A percentile compares a stretch with the other conserved stretches of the same genome.
phyloP scores from a whole-genome alignment of 2,113 vertebrate species.

The Anarrhichthys ocellatus region DNA sequence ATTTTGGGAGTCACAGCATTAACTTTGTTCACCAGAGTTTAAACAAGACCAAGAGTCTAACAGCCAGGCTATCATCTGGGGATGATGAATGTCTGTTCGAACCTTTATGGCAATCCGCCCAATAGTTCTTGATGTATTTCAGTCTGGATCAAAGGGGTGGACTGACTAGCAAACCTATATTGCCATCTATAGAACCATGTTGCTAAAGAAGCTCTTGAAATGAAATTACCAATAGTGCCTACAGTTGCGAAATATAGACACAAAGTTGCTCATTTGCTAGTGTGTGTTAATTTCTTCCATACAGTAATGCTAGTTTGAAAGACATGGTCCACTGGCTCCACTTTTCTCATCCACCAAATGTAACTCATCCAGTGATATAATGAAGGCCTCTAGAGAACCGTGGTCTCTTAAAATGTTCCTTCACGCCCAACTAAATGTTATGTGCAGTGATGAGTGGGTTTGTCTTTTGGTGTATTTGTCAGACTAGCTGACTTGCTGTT shows the following conservation, averaged over 20 bases:
- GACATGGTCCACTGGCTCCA: neutral
- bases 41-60: neutral
- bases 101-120: neutral
- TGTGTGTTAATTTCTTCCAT: neutral
- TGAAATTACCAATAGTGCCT: neutral
- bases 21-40: neutral
- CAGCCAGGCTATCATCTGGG: neutral
- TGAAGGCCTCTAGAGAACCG: neutral
- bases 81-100: too few relatives aligned
- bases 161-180: neutral
- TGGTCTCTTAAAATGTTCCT: neutral
- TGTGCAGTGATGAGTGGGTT: neutral
- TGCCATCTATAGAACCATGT: neutral
- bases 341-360: slow-evolving; percentile 1
- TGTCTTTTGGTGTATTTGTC: neutral
- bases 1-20: neutral
- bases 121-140: neutral
- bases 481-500: neutral
- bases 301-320: slow-evolving; percentile 7
- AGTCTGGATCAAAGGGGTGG: neutral
- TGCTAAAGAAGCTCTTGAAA: neutral
- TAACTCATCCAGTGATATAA: neutral
- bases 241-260: neutral
- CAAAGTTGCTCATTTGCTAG: slow-evolving; percentile 13
- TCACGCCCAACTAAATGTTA: neutral